phyloP scores from a whole-genome alignment of 92 coral and sea anemone species.

The Porites cylindrica region DNA sequence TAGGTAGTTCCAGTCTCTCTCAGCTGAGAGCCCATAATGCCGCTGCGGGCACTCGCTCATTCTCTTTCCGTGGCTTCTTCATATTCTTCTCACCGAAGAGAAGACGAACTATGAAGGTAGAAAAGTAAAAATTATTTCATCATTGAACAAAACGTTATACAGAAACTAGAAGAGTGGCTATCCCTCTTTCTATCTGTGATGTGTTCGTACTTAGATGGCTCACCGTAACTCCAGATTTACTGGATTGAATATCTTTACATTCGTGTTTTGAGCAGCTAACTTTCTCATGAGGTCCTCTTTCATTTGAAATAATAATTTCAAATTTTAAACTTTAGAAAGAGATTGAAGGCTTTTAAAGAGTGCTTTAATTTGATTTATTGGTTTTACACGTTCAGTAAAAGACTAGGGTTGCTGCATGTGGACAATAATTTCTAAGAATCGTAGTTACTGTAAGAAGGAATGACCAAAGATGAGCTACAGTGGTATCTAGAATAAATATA shows the following conservation, averaged over 20 bases:
- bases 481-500: too few relatives aligned
- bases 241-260: constrained; percentile 13
- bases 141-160: neutral
- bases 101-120: constrained; percentile 80
- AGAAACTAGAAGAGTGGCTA: neutral
- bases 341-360: too few relatives aligned
- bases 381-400: too few relatives aligned
- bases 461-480: too few relatives aligned
- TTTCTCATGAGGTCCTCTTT: too few relatives aligned
- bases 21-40: constrained; percentile 38
- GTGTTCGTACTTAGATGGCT: constrained; percentile 4
- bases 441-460: too few relatives aligned
- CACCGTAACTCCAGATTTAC: constrained; percentile 1
- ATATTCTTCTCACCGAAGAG: constrained; percentile 78
- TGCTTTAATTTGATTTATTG: too few relatives aligned
- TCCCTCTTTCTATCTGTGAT: neutral
- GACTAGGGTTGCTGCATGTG: too few relatives aligned
- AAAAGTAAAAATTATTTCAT: neutral
- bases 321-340: too few relatives aligned
- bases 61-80: constrained; percentile 94
- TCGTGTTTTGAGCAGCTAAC: neutral
- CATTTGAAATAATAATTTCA: too few relatives aligned
- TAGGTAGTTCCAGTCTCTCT: constrained; percentile 11
- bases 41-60: constrained; percentile 9
- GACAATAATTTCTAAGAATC: too few relatives aligned